Evolutionary conservation across 1,140 invertebrate species (phyloP).

Genomic region (Sminthurinus signatus): DNA sequence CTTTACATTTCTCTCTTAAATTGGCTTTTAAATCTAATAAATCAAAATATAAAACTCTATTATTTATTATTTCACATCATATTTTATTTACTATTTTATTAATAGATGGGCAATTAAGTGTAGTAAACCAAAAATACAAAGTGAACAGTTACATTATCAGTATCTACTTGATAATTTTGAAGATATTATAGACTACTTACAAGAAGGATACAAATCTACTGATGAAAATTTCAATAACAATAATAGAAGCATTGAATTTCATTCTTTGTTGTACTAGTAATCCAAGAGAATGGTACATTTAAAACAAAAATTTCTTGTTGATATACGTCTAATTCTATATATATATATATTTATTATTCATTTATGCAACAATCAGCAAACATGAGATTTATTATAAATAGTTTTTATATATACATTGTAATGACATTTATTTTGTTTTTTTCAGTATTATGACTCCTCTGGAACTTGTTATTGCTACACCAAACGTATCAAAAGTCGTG

Average conservation of each 20-base stretch:
- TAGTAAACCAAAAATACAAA: background rate
- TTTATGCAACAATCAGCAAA: no score
- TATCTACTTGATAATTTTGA: background rate
- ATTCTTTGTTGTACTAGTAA: background rate
- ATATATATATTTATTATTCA: no score
- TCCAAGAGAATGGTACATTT: no score
- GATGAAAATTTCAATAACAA: background rate
- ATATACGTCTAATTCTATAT: no score
- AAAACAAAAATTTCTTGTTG: no score
- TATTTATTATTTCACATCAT: no score
- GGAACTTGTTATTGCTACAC: background rate
- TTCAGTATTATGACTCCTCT: background rate
- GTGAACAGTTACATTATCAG: slow-evolving; percentile 1
- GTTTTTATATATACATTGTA: no score
- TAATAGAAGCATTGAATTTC: background rate
- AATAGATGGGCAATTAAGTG: background rate
- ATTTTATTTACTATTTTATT: no score
- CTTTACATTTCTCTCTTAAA: no score
- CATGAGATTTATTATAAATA: no score
- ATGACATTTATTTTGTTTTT: background rate
- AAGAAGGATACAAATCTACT: background rate
- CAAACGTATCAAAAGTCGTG: background rate
- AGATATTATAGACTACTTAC: background rate
- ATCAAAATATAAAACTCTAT: no score
- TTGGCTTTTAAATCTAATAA: no score